Conservation (phyloP, 2,113 vertebrate genomes). For the Aptenodytes forsteri region DNA sequence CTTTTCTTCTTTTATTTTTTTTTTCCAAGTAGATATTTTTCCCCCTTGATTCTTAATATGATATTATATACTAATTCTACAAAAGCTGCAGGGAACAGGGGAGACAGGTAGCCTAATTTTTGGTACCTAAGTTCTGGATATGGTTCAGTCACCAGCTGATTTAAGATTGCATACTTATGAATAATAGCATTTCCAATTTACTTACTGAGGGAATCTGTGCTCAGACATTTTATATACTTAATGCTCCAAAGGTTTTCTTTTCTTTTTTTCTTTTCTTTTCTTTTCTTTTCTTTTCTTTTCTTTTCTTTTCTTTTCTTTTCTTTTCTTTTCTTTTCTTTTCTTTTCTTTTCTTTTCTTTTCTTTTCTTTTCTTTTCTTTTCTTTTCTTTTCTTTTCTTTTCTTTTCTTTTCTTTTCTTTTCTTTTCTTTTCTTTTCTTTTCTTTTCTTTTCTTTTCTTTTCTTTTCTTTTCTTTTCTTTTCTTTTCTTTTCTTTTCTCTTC, state of each 20-base stretch:
- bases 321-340: no score
- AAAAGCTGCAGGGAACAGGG: not conserved
- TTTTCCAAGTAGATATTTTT: not conserved
- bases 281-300: rapidly evolving
- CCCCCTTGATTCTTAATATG: not conserved
- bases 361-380: no score
- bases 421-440: not conserved
- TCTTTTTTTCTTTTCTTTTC: not conserved
- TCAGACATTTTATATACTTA: not conserved
- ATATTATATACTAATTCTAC: not conserved
- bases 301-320: rapidly evolving
- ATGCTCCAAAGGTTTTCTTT: not conserved
- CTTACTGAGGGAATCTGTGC: not conserved
- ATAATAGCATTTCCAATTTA: not conserved
- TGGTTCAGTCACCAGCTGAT: not conserved
- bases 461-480: no score
- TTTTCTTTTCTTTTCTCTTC: not conserved
- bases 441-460: not conserved
- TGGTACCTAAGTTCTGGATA: not conserved
- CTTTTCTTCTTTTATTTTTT: not conserved
- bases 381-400: rapidly evolving
- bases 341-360: rapidly evolving
- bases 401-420: no score
- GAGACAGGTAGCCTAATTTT: not conserved
- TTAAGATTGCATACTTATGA: not conserved